phyloP scores from a whole-genome alignment of 2,888 invertebrate species.

The Nudaria mundana region DNA sequence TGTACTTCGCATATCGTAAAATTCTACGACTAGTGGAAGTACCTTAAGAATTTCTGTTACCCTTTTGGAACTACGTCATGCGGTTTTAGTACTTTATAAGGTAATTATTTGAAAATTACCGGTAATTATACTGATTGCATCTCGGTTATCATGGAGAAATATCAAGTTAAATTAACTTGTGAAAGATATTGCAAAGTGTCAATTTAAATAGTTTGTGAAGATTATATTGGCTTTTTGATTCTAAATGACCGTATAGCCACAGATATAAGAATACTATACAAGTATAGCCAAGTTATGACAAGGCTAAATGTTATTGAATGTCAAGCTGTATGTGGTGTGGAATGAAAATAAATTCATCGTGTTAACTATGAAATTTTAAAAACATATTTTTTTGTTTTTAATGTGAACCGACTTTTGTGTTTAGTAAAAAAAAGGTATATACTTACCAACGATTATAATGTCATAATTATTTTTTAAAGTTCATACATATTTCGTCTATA shows the following conservation, averaged over 20 bases:
- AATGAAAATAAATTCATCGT: too few species aligned
- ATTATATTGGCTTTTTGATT: not conserved
- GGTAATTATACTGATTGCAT: conserved; percentile 13
- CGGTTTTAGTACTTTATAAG: conserved; percentile 5
- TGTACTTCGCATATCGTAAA: conserved; percentile 13
- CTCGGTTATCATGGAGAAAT: conserved; percentile 1
- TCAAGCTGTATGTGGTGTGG: too few species aligned
- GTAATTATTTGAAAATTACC: conserved; percentile 14
- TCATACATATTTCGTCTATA: too few species aligned
- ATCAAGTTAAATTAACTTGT: conserved; percentile 21
- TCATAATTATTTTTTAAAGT: too few species aligned
- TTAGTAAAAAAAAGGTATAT: too few species aligned
- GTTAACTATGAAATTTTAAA: too few species aligned
- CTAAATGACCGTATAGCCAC: not conserved
- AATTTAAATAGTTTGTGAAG: conserved; percentile 3
- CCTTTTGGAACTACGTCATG: conserved; percentile 7
- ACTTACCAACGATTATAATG: too few species aligned
- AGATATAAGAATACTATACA: too few species aligned
- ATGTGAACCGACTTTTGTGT: too few species aligned
- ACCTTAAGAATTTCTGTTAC: conserved; percentile 5
- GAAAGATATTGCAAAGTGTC: conserved; percentile 18
- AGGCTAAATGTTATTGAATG: too few species aligned
- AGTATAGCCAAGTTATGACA: too few species aligned
- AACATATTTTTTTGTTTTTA: too few species aligned
- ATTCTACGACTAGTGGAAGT: conserved; percentile 13